Conservation (phyloP, 1,140 invertebrate genomes). For the Drosophila pseudoobscura region DNA sequence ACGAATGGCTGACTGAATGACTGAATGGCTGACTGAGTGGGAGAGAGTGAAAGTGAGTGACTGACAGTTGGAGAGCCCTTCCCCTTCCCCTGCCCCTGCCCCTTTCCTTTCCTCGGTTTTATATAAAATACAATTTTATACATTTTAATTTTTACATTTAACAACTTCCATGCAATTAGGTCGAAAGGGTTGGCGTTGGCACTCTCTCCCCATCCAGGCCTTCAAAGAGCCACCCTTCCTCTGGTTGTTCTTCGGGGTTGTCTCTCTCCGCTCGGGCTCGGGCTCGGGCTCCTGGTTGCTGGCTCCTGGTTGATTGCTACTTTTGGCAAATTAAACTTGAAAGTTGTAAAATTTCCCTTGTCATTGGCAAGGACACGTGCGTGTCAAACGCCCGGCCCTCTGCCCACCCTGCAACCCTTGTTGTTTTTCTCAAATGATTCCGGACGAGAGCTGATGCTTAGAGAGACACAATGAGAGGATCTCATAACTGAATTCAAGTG, state of each 20-base stretch:
- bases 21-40: constrained; percentile 5
- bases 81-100: not conserved
- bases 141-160: constrained; percentile 81
- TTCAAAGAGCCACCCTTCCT: constrained; percentile 45
- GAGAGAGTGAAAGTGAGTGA: constrained; percentile 25
- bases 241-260: constrained; percentile 5
- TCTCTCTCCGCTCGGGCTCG: constrained; percentile 5
- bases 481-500: constrained; percentile 65
- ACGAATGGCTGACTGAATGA: constrained; percentile 16
- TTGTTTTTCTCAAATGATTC: constrained; percentile 11
- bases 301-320: constrained; percentile 72
- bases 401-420: constrained; percentile 22
- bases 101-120: constrained; percentile 27
- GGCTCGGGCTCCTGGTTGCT: constrained; percentile 24
- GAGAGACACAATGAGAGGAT: constrained; percentile 23
- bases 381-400: constrained; percentile 38
- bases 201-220: constrained; percentile 4
- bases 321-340: constrained; percentile 81
- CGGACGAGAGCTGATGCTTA: constrained; percentile 18
- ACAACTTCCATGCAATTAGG: constrained; percentile 81
- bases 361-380: constrained; percentile 80
- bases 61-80: constrained; percentile 34
- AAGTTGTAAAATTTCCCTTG: constrained; percentile 82
- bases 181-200: constrained; percentile 70
- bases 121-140: constrained; percentile 79